Evolutionary conservation across 2,888 invertebrate species (phyloP).

Genomic region (Zelleria hepariella): DNA sequence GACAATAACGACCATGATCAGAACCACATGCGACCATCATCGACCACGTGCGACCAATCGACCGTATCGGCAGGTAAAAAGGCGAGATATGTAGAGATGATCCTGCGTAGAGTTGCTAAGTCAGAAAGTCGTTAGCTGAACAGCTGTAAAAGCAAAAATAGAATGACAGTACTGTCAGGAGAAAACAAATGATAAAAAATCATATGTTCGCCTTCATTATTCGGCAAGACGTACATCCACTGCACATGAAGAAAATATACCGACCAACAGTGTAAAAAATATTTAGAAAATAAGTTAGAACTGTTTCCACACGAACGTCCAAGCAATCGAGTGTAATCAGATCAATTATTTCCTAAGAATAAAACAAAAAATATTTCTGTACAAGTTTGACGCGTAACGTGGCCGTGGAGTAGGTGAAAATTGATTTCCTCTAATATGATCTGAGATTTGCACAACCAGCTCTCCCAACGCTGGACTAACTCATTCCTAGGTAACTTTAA

Average conservation of each 20-base stretch:
- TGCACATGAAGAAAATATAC: conserved; percentile 38
- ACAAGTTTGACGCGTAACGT: conserved; percentile 39
- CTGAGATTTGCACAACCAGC: conserved; percentile 23
- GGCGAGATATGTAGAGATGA: neutral
- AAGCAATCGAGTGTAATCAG: conserved; percentile 39
- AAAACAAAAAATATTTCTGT: conserved; percentile 25
- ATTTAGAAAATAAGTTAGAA: conserved; percentile 44
- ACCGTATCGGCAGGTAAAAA: neutral
- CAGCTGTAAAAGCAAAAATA: conserved; percentile 40
- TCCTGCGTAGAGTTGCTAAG: neutral
- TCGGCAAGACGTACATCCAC: conserved; percentile 54
- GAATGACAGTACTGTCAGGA: conserved; percentile 42
- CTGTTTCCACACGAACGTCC: conserved; percentile 20
- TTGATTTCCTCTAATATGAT: conserved; percentile 37
- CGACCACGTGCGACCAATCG: too few relatives aligned
- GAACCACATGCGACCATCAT: too few relatives aligned
- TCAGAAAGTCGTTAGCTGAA: neutral
- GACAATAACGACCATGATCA: too few relatives aligned
- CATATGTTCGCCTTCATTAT: conserved; percentile 63
- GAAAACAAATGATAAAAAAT: conserved; percentile 61
- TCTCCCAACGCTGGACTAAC: neutral
- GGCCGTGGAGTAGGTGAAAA: conserved; percentile 26
- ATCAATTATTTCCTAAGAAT: conserved; percentile 47
- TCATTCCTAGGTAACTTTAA: neutral
- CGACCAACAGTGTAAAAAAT: conserved; percentile 35